phyloP scores from a whole-genome alignment of 2,797 vertebrate genomes.

The Sebastes aleutianus region DNA sequence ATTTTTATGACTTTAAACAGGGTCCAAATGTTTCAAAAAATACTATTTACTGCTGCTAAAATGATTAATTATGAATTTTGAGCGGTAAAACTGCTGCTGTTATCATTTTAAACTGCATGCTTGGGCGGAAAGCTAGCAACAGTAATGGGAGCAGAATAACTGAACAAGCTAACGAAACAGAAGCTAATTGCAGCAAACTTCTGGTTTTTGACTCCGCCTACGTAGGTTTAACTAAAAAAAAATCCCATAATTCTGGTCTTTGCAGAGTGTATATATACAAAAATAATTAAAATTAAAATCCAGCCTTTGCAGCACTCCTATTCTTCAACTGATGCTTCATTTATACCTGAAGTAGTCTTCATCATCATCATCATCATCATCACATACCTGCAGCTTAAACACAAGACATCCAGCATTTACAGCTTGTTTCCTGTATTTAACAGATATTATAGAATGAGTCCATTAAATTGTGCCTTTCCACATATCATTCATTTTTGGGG shows the following conservation, averaged over 20 bases:
- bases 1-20: too few relatives aligned
- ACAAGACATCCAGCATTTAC: constrained; percentile 17
- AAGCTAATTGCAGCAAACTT: not conserved
- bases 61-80: not conserved
- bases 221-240: not conserved
- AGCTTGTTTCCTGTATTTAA: not conserved
- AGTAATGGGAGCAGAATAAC: not conserved
- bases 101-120: too few relatives aligned
- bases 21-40: too few relatives aligned
- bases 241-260: not conserved
- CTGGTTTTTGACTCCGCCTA: not conserved
- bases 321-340: not conserved
- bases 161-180: not conserved
- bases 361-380: not conserved
- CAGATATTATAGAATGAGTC: not conserved
- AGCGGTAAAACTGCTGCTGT: too few relatives aligned
- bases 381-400: constrained; percentile 18
- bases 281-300: rapidly evolving
- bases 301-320: constrained; percentile 16
- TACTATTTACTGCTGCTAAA: not conserved
- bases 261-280: not conserved
- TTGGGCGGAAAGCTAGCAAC: not conserved
- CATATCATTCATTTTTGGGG: not conserved
- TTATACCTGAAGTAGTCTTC: constrained; percentile 24
- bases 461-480: constrained; percentile 1